Conservation (phyloP, 2,113 vertebrate genomes). For the Arvicanthis niloticus region DNA sequence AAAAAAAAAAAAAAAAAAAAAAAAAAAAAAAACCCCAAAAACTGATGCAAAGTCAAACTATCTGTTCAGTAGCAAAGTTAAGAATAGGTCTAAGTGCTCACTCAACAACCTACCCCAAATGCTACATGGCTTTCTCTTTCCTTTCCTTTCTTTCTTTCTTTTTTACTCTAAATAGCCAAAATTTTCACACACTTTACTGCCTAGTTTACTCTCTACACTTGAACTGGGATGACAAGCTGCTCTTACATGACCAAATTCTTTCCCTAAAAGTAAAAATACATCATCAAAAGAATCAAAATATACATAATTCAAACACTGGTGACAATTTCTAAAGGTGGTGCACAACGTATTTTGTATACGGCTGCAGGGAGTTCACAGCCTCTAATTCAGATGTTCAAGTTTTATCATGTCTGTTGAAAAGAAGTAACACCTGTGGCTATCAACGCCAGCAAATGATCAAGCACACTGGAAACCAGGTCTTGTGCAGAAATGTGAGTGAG, state of each 20-base stretch:
- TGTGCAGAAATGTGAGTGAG: not conserved
- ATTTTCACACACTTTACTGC: not conserved
- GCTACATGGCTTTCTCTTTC: no score
- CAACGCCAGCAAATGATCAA: not conserved
- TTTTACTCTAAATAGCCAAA: not conserved
- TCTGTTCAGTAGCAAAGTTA: not conserved
- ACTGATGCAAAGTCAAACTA: not conserved
- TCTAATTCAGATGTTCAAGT: not conserved
- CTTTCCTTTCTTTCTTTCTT: no score
- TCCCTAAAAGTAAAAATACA: not conserved
- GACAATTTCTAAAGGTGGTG: not conserved
- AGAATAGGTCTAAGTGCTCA: not conserved
- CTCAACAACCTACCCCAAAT: not conserved
- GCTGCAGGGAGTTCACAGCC: not conserved
- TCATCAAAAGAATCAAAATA: not conserved
- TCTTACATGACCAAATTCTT: conserved; percentile 36
- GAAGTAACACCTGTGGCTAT: not conserved
- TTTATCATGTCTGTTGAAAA: not conserved
- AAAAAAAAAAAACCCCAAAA: not conserved
- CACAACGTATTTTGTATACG: not conserved
- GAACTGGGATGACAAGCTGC: not conserved
- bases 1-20: not conserved
- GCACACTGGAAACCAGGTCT: not conserved
- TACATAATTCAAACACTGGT: not conserved
- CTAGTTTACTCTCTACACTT: not conserved